Percentiles rank a stretch among this genome's conserved stretches.
Evolutionary conservation across 2,888 invertebrate species (phyloP).

Genomic region (Drosophila formosana): DNA sequence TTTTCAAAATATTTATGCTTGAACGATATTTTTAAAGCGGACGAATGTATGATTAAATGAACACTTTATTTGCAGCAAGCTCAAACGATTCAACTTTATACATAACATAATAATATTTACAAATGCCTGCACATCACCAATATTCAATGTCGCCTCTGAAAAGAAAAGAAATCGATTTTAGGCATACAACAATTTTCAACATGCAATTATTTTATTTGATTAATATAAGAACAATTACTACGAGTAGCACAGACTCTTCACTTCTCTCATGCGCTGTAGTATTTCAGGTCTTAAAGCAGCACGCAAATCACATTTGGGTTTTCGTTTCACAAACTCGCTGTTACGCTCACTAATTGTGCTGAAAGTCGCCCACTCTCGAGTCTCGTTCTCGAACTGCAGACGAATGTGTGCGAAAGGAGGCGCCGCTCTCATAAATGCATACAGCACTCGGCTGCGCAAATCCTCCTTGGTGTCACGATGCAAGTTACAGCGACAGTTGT

Average conservation of each 20-base stretch:
- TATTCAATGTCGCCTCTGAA: constrained; percentile 45
- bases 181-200: background rate
- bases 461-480: constrained; percentile 27
- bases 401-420: constrained; percentile 47
- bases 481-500: constrained; percentile 16
- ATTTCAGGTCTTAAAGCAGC: constrained; percentile 45
- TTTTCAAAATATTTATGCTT: background rate
- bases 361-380: constrained; percentile 52
- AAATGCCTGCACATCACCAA: background rate
- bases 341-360: constrained; percentile 6
- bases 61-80: background rate
- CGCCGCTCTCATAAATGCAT: constrained; percentile 44
- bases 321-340: background rate
- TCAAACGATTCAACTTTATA: background rate
- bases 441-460: constrained; percentile 51
- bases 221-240: constrained; percentile 8
- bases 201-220: constrained; percentile 3
- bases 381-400: constrained; percentile 44
- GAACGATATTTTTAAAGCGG: background rate
- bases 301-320: constrained; percentile 29
- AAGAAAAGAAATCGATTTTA: constrained; percentile 38
- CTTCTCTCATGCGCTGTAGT: constrained; percentile 45
- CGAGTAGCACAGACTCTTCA: constrained; percentile 18
- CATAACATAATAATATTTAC: background rate
- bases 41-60: background rate